Percentiles rank a stretch among this genome's conserved stretches.
These are phyloP conservation scores for Procambarus clarkii DNA, from an alignment of 1,140 invertebrate genomes.

Conservation along the genomic window DNA sequence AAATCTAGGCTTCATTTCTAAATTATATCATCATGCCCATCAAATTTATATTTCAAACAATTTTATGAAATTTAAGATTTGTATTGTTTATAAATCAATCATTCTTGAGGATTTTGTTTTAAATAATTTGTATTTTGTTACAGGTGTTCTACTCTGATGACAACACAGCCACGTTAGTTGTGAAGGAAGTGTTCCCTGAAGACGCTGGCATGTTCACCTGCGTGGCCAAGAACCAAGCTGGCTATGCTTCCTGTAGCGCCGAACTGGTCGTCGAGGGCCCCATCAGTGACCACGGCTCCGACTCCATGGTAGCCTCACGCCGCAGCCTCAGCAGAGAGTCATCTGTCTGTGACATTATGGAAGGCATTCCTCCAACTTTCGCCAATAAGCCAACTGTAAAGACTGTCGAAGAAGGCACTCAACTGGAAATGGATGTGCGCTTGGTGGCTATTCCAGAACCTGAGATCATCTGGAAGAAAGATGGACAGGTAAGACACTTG, in stretches of 20 bases:
- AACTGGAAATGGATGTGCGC: constrained; percentile 88
- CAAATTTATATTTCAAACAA: no score
- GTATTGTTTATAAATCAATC: no score
- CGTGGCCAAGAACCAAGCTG: constrained; percentile 95
- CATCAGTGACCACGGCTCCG: constrained; percentile 91
- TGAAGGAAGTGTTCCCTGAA: constrained; percentile 96
- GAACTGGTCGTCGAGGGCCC: constrained; percentile 91
- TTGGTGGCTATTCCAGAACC: constrained; percentile 93
- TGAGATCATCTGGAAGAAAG: constrained; percentile 85
- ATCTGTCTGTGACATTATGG: constrained; percentile 91
- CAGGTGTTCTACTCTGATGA: constrained; percentile 93
- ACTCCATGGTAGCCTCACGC: constrained; percentile 79
- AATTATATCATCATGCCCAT: no score
- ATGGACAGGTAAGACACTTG: constrained; percentile 64
- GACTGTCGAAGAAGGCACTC: constrained; percentile 86
- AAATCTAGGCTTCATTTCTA: no score
- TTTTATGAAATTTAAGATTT: no score
- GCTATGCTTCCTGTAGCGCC: constrained; percentile 93
- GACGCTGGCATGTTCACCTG: constrained; percentile 97
- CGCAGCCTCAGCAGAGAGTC: constrained; percentile 82
- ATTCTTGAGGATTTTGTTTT: no score
- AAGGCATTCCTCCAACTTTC: constrained; percentile 95
- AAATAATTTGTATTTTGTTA: constrained; percentile 11
- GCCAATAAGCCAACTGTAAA: constrained; percentile 89
- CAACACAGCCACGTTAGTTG: constrained; percentile 93